These are phyloP conservation scores for Mus musculus DNA, from an alignment of 2,113 vertebrate genomes.

Conservation along the genomic window GRCm39 chr9:76926501-76927000, in stretches of 20 bases:
- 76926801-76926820: background rate
- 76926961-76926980: constrained; percentile 34
- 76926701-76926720: background rate
- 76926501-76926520: background rate
- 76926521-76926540: background rate
- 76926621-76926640: background rate
- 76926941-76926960: constrained; percentile 42
- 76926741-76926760: background rate
- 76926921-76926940: background rate
- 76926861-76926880: background rate
- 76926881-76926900: background rate
- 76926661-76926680: background rate
- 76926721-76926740: background rate
- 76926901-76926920: constrained; percentile 1
- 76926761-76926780: background rate
- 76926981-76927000: constrained; percentile 18
- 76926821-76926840: background rate
- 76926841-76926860: background rate
- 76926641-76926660: background rate
- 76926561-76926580: background rate
- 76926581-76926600: background rate
- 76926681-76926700: too few species aligned
- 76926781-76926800: background rate
- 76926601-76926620: background rate
- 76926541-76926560: background rate